Evolutionary conservation across 2,113 vertebrate genomes (phyloP).

Genomic region (Pterocles burchelli): DNA sequence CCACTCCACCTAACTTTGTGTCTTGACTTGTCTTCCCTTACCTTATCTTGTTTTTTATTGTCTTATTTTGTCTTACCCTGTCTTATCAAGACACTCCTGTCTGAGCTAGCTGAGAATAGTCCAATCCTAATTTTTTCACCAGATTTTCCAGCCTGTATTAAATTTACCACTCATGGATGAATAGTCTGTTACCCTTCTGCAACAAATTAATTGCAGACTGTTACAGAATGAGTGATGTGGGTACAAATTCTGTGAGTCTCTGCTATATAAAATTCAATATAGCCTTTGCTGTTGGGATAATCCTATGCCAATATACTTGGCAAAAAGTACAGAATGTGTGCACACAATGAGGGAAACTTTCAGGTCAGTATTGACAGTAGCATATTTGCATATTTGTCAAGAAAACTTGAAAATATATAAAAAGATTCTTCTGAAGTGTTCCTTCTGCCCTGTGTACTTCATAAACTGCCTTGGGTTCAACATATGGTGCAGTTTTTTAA

Average conservation of each 20-base stretch:
- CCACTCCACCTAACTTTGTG: background rate
- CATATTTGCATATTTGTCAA: background rate
- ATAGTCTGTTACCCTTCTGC: constrained; percentile 57
- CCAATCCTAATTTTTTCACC: constrained; percentile 19
- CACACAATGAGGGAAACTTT: background rate
- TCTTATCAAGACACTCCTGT: background rate
- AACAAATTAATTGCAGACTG: constrained; percentile 56
- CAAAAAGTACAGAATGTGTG: background rate
- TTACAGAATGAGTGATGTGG: constrained; percentile 63
- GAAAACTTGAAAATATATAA: background rate
- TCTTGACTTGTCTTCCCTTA: background rate
- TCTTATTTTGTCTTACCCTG: background rate
- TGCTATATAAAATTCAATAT: constrained; percentile 38
- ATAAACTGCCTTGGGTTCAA: background rate
- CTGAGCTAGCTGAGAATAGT: background rate
- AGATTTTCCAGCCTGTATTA: constrained; percentile 33
- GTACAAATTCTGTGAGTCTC: constrained; percentile 38
- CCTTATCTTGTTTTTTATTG: background rate
- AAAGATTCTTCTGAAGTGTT: background rate
- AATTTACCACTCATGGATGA: constrained; percentile 15
- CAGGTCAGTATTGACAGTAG: background rate
- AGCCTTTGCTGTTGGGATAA: constrained; percentile 1
- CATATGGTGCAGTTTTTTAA: constrained; percentile 29
- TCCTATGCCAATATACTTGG: background rate
- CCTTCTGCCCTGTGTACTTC: background rate